Conservation (phyloP, 2,888 invertebrate species). For the Megamerina dolium region DNA sequence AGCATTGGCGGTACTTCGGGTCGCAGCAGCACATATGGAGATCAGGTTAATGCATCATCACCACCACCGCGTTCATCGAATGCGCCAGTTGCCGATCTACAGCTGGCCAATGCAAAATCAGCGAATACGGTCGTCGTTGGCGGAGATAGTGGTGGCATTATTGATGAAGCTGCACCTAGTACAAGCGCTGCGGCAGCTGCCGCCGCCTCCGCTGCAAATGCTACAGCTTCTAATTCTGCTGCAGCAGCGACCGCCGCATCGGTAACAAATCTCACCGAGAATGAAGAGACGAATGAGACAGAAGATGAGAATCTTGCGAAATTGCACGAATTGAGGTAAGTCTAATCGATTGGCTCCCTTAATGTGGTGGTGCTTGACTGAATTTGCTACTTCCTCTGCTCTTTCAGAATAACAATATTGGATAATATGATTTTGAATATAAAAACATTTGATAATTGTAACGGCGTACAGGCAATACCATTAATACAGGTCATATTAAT, state of each 20-base stretch:
- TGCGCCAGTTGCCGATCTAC: slow-evolving; percentile 7
- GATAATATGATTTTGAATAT: slow-evolving; percentile 73
- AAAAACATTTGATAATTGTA: slow-evolving; percentile 67
- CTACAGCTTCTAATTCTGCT: slow-evolving; percentile 23
- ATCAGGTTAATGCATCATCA: slow-evolving; percentile 49
- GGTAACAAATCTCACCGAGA: slow-evolving; percentile 17
- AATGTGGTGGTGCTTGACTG: background rate
- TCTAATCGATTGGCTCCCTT: background rate
- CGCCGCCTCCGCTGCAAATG: too few species aligned
- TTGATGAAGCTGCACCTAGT: slow-evolving; percentile 23
- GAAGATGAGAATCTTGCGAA: slow-evolving; percentile 46
- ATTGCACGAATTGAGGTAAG: slow-evolving; percentile 44
- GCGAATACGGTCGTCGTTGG: too few species aligned
- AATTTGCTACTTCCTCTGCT: background rate
- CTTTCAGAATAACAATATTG: slow-evolving; percentile 55
- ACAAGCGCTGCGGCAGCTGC: slow-evolving; percentile 24
- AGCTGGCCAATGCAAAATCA: slow-evolving; percentile 13
- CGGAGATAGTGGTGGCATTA: slow-evolving; percentile 19
- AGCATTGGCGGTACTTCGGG: slow-evolving; percentile 94
- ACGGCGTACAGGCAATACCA: slow-evolving; percentile 82
- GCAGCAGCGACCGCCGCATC: slow-evolving; percentile 24
- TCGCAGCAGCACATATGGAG: slow-evolving; percentile 86
- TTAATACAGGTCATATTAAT: slow-evolving; percentile 88
- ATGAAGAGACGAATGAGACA: slow-evolving; percentile 37
- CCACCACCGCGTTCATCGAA: slow-evolving; percentile 40